Base-by-base conservation (phyloP, 2,888 invertebrate species). In the Drosophila pegasa region DNA sequence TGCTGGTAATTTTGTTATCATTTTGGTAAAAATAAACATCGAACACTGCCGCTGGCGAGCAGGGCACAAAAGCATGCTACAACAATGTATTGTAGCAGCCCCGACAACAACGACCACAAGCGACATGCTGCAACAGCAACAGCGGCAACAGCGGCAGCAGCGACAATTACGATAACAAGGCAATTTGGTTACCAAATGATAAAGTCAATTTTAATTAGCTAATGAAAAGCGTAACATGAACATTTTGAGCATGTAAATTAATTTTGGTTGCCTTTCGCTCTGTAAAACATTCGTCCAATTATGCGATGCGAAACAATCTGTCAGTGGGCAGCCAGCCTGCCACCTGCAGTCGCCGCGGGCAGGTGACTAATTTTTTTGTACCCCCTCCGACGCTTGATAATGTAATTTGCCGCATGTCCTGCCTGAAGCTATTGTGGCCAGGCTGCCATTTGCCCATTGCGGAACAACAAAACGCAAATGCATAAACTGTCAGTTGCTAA, bases 181-280 rank as follows among this genome's bases (percentile, higher is more conserved):
- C 66, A 72, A 74, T 75, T 68, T 51, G 43, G 74, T 77, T 61
- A 77, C 50, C 77, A 77, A 83, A 63, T 85, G 78, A 80, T 74
- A 70, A 63, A 80, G 78, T 72, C 64, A 69, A 87, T 67, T 82
- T 82, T 84, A 87, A 87, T 82, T 82, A 82, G 82, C 82, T 82
- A 82, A 82, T 82, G 82, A 65, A 80, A 75, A 78, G 54, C 71
- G 64, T 38, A 38, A 45, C 59, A 52, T 62, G 68, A 58, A 68
- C 57, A 80, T 59, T 63, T 60, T 43, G 64, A 51, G 41, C 38
- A 69, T 71, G 75, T 55, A 78, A 81, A 81, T 71, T 68, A 62
- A 75, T 72, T 76, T 82, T 61, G 51, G 51, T 48, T 50, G 55
- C 58, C n/a, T 55, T 43, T 62, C 51, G 45, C 27, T 52, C 27